Base-by-base conservation (phyloP, 2,113 vertebrate species). In the Chionis minor region DNA sequence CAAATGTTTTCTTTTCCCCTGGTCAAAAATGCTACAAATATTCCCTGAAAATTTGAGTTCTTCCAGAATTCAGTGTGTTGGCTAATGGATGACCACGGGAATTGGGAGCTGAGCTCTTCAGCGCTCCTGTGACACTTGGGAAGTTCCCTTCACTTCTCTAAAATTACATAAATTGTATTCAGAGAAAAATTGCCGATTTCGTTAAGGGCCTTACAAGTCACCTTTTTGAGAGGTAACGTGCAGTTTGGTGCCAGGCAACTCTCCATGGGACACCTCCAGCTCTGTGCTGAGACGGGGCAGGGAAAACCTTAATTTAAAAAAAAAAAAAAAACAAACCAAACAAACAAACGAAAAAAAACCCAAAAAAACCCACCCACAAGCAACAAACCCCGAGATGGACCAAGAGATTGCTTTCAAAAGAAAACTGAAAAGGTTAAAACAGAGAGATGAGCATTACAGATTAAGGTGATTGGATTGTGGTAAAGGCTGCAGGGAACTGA, bases 391-490 rank as follows among this genome's bases (percentile, higher is more conserved):
- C 47, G 63, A 90, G 79, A 74, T 88, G 93, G 94, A 94, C 61
- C 75, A 70, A 86, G 96, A 94, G 69, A 88, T 95, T 78, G 67
- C 90, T 96, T 97, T 85, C 91, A 79, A 92, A 97, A 87, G 86
- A 91, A 91, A 96, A 67, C 81, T 92, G 82, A 83, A 87, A 58
- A 95, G 86, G 97, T 96, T 94, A 96, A 91, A 97, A 96, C 58
- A 67, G 27, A 87, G 66, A 92, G 94, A 93, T 79, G 74, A 85
- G 94, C 72, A 59, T 89, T 94, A 90, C 52, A 92, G 95, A 96
- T 97, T 91, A 96, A 93, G 97, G 61, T 78, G 52, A 95, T 98
- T 96, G 97, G 95, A 66, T 91, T 11, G n/a, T 7, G 33, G 92
- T 94, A 96, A 97, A 97, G 90, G 80, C 63, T 2, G 3, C 77